phyloP scores from a whole-genome alignment of 2,888 invertebrate species.

The Nomada hirtipes region DNA sequence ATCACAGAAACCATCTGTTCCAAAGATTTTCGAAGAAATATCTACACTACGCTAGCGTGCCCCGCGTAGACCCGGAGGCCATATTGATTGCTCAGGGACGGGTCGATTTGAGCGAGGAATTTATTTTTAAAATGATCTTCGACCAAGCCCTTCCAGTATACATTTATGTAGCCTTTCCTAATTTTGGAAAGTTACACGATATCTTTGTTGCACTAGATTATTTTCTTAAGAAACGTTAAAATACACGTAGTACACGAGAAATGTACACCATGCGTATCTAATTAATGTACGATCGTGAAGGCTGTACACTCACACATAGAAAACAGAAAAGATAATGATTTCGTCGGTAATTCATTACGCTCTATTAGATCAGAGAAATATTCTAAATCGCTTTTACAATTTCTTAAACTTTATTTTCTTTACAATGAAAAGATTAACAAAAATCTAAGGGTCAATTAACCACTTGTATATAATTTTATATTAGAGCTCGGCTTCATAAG shows the following conservation, averaged over 20 bases:
- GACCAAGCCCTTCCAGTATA: constrained; percentile 49
- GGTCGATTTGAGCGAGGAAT: constrained; percentile 68
- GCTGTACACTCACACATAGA: constrained; percentile 44
- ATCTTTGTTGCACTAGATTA: neutral
- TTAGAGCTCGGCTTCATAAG: neutral
- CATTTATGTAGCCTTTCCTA: constrained; percentile 20
- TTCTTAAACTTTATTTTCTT: neutral
- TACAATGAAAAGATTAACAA: neutral
- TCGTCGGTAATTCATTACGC: constrained; percentile 56
- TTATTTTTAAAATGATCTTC: constrained; percentile 66
- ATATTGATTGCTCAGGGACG: constrained; percentile 77
- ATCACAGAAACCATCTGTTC: constrained; percentile 44
- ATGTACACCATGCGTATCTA: constrained; percentile 19
- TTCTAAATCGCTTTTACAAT: neutral
- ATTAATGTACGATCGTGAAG: constrained; percentile 29
- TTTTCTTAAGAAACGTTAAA: neutral
- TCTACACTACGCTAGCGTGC: constrained; percentile 64
- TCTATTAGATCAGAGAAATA: constrained; percentile 14
- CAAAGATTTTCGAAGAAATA: constrained; percentile 56
- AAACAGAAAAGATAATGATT: constrained; percentile 70
- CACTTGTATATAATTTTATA: neutral
- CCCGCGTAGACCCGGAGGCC: constrained; percentile 73
- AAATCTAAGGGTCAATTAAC: neutral
- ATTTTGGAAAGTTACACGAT: constrained; percentile 6
- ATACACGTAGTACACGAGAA: neutral